Evolutionary conservation across 1,140 invertebrate genomes (phyloP), one percentile per base, ranked within the genome.

Genomic region (Saccostrea echinata): DNA sequence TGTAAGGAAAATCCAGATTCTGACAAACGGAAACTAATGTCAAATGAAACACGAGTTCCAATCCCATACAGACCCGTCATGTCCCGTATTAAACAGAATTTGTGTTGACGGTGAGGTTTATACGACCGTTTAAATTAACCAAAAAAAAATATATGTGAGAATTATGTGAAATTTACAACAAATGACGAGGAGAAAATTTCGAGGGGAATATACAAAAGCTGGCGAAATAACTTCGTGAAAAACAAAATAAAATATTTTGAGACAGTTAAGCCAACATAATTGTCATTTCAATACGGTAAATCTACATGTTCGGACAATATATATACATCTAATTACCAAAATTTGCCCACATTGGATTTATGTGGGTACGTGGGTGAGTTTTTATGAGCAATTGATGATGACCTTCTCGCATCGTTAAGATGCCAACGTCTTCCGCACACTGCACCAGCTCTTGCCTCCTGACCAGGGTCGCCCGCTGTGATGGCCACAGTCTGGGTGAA

Each of bases 331-430:
- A 61, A 61, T 61, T 61, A 61, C n/a, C 13, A n/a, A 55, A 55
- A 21, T 61, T 21, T 61, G 4, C 16, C n/a, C 18, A 8, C 55
- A 30, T 33, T 76, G 12, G 68, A 76, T 33, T 30, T 76, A 30
- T 2, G 27, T 11, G 68, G 68, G 24, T 76, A 76, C 30, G 68
- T 76, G 68, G 68, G 68, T 27, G 68, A 76, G 68, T 76, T 76
- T 76, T 76, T 76, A 76, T 76, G 68, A 76, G 30, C 30, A 30
- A 76, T 76, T 33, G 12, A 27, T 33, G 68, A 30, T 76, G 68
- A 76, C 68, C 68, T 76, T 18, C 27, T 27, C 16, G 68, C 68
- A 76, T 76, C 68, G 68, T 76, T 76, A 76, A 76, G 68, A 76
- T 76, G 68, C 68, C 68, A 76, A 3, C 27, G 68, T 76, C 68